Base-by-base conservation (phyloP, 2,888 invertebrate species). In the Athalia circularis region DNA sequence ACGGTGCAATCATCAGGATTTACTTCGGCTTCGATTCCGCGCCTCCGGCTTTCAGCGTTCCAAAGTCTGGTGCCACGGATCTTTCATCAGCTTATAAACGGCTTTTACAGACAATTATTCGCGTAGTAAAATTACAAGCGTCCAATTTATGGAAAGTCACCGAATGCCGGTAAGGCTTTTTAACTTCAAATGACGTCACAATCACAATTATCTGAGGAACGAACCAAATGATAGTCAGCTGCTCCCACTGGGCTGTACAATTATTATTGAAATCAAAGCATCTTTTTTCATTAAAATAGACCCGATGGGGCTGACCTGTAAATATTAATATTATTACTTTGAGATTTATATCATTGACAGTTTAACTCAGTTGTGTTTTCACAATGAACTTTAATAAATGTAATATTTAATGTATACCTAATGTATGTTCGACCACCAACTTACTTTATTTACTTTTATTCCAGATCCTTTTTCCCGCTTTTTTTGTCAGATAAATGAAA, bases 301-400 rank as follows among this genome's bases (percentile, higher is more conserved):
- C 57, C 72, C 54, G 54, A n/a, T 72, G 72, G 43, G 72, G 57
- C 72, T 72, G 72, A 72, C 59, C 59, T 72, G 72, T 72, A 72
- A 57, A 72, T 72, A 72, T 59, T 59, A 15, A 54, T 68, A 62
- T n/a, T 61, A 57, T 15, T 72, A 57, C 8, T 52, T 9, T n/a
- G 13, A 72, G 8, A 59, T 15, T 59, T 59, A 59, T 72, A 59
- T 57, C 9, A 72, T 72, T 47, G 8, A 9, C 52, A 52, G 11
- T 7, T 11, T 9, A 11, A 52, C 52, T 11, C 52, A 52, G 7
- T 52, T 52, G 7, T 52, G 8, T 11, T 11, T 7, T 7, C 52
- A 52, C 7, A 52, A 11, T 52, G 11, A 52, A 52, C 29, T 29
- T 29, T 29, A 29, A 29, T 29, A 29, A 29, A 29, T 29, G 29